These are phyloP conservation scores for Gnathonemus longibarbis DNA, from an alignment of 2,113 vertebrate species.

Conservation along the genomic window DNA sequence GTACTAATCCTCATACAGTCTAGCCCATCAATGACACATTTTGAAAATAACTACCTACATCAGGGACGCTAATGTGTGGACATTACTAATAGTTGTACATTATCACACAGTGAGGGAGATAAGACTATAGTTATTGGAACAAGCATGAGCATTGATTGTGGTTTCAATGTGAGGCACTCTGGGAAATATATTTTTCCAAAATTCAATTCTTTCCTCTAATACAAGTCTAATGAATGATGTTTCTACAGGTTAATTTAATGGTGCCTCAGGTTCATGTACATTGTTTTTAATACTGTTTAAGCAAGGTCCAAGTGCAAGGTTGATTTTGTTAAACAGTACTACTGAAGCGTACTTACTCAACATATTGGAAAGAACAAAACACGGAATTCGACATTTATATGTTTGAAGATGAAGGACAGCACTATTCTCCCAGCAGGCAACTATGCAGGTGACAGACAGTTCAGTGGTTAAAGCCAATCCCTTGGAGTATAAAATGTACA, in stretches of 20 bases:
- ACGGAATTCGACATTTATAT: not conserved
- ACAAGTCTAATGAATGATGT: not conserved
- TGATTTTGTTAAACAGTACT: not conserved
- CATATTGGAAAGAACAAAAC: not conserved
- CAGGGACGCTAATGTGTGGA: not conserved
- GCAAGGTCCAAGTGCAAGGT: not conserved
- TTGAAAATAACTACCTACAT: not conserved
- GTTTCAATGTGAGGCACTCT: not conserved
- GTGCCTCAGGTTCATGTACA: not conserved
- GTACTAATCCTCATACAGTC: not conserved
- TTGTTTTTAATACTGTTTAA: not conserved
- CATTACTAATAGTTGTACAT: not conserved
- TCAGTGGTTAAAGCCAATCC: not conserved
- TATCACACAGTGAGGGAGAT: not conserved
- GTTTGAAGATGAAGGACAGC: not conserved
- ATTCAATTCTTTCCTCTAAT: not conserved
- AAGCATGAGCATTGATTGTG: not conserved
- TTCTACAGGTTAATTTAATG: not conserved
- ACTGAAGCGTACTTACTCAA: not conserved
- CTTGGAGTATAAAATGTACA: not conserved
- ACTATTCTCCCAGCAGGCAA: not conserved
- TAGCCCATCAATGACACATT: not conserved
- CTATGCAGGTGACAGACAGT: not conserved
- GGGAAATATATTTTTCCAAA: not conserved
- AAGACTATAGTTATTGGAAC: not conserved